These are phyloP conservation scores for Callopanchax toddi DNA, from an alignment of 2,113 vertebrate genomes.

Conservation along the genomic window DNA sequence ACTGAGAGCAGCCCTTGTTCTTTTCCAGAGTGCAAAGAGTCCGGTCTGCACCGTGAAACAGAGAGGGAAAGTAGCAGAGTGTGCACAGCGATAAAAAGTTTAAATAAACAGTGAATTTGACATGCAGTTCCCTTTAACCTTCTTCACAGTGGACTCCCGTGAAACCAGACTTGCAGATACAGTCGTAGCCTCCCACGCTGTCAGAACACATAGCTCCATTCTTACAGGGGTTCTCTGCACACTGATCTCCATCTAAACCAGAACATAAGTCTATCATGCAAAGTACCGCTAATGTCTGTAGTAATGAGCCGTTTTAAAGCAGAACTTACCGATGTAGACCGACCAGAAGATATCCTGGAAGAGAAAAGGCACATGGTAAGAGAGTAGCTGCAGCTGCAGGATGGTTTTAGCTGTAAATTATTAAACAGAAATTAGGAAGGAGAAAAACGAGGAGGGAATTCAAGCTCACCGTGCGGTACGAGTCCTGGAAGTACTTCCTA, in stretches of 20 bases:
- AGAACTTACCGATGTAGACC: slow-evolving; percentile 80
- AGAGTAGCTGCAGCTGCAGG: background rate
- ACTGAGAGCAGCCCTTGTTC: slow-evolving; percentile 79
- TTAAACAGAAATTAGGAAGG: fast-evolving
- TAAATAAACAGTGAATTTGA: no score
- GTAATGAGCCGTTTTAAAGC: slow-evolving; percentile 2
- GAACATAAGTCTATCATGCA: slow-evolving; percentile 3
- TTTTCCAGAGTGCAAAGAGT: slow-evolving; percentile 74
- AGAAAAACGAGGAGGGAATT: background rate
- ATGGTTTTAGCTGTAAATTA: background rate
- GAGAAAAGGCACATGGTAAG: slow-evolving; percentile 29
- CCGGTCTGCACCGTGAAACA: slow-evolving; percentile 59
- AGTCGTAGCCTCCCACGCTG: slow-evolving; percentile 83
- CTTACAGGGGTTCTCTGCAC: slow-evolving; percentile 75
- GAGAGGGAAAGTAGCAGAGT: background rate
- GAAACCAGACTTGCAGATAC: slow-evolving; percentile 82
- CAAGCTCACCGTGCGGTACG: slow-evolving; percentile 81
- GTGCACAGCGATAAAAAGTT: background rate
- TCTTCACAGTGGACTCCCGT: slow-evolving; percentile 76
- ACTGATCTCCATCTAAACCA: slow-evolving; percentile 82
- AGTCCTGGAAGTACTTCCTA: slow-evolving; percentile 83
- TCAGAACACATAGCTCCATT: slow-evolving; percentile 83
- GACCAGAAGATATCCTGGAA: slow-evolving; percentile 84
- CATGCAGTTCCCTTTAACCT: slow-evolving; percentile 52
- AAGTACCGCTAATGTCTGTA: background rate